Conservation (phyloP, 2,113 vertebrate species). For the Polyodon spathula region DNA sequence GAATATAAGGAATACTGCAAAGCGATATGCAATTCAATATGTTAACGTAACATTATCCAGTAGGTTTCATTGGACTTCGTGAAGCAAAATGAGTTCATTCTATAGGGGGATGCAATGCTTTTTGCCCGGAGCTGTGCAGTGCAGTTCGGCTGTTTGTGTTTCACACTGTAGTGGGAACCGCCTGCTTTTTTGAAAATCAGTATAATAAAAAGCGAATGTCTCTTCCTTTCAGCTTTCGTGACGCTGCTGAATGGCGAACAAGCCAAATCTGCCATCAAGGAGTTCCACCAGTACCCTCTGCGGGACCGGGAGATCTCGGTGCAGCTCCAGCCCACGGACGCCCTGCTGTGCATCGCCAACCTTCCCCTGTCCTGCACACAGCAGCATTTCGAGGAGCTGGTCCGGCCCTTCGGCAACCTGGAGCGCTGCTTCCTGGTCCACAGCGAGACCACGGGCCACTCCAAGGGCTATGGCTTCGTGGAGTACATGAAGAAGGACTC, state of each 20-base stretch:
- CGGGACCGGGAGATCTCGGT: slow-evolving; percentile 78
- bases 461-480: slow-evolving; percentile 88
- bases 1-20: too few relatives aligned
- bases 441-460: slow-evolving; percentile 64
- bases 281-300: slow-evolving; percentile 70
- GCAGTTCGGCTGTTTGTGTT: neutral
- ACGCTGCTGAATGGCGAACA: slow-evolving; percentile 83
- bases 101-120: too few relatives aligned
- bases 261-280: slow-evolving; percentile 70
- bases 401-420: slow-evolving; percentile 83
- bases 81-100: too few relatives aligned
- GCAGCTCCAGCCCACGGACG: slow-evolving; percentile 82
- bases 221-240: slow-evolving; percentile 61
- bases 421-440: slow-evolving; percentile 88
- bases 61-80: too few relatives aligned
- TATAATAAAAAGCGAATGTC: neutral
- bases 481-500: slow-evolving; percentile 97
- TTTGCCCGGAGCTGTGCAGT: too few relatives aligned
- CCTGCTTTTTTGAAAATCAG: too few relatives aligned
- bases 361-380: slow-evolving; percentile 72
- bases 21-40: too few relatives aligned
- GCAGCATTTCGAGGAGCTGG: slow-evolving; percentile 84
- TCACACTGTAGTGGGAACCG: neutral
- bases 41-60: too few relatives aligned
- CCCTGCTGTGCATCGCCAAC: slow-evolving; percentile 83